Conservation (phyloP, 2,113 vertebrate species). For the Narcine bancroftii region DNA sequence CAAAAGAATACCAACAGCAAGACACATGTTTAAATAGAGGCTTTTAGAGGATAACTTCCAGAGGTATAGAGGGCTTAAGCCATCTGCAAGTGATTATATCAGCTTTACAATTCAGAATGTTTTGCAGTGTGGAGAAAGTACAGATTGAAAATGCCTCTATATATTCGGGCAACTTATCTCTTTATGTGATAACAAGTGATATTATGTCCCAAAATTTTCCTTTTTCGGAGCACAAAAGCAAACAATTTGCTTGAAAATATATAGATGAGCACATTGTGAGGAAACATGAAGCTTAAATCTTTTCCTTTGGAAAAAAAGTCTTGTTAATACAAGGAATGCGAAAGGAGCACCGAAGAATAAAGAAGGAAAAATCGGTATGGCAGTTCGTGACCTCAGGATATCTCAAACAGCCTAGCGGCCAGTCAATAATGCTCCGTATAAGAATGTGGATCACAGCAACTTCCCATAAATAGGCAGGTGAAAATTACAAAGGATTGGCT, state of each 20-base stretch:
- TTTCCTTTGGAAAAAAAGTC: too few relatives aligned
- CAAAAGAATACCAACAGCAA: constrained; percentile 20
- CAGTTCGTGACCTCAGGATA: too few relatives aligned
- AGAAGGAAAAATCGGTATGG: too few relatives aligned
- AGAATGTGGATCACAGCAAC: too few relatives aligned
- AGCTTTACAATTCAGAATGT: not conserved
- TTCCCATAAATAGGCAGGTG: too few relatives aligned
- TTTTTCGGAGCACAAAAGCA: not conserved
- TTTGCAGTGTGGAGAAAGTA: constrained; percentile 13
- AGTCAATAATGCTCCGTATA: too few relatives aligned
- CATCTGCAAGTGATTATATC: constrained; percentile 29
- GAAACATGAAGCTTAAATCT: not conserved
- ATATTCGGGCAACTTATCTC: not conserved
- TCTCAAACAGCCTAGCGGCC: too few relatives aligned
- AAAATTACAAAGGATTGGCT: too few relatives aligned
- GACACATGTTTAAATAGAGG: not conserved
- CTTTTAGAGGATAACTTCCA: constrained; percentile 8
- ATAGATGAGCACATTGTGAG: not conserved
- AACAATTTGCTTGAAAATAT: not conserved
- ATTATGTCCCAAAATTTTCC: not conserved
- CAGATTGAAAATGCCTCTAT: not conserved
- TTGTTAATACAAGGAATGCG: too few relatives aligned
- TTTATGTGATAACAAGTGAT: not conserved
- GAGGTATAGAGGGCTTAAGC: not conserved
- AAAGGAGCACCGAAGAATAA: too few relatives aligned